These are phyloP conservation scores for Hylaea fasciaria DNA, from an alignment of 2,888 invertebrate genomes.

Conservation along the genomic window DNA sequence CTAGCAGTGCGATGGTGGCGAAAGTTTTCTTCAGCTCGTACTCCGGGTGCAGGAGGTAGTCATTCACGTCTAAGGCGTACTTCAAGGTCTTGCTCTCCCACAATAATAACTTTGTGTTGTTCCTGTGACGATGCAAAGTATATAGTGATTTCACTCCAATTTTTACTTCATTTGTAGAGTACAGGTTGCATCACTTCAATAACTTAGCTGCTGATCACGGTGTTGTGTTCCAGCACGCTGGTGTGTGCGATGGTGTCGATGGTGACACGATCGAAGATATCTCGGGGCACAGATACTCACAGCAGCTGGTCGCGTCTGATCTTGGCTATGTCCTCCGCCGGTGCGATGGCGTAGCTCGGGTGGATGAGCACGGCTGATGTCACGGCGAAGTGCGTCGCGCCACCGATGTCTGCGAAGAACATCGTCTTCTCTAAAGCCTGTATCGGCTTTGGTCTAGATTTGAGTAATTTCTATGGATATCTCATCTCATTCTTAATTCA, in stretches of 20 bases:
- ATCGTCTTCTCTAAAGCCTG: not conserved
- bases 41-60: constrained; percentile 64
- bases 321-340: constrained; percentile 65
- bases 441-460: too few species aligned
- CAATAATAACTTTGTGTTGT: constrained; percentile 64
- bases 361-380: constrained; percentile 62
- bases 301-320: constrained; percentile 47
- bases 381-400: constrained; percentile 53
- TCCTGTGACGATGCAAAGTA: constrained; percentile 45
- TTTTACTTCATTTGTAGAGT: too few species aligned
- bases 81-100: constrained; percentile 54
- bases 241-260: too few species aligned
- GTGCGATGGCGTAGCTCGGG: constrained; percentile 58
- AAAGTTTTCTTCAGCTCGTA: constrained; percentile 50
- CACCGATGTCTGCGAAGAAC: constrained; percentile 51
- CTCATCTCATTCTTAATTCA: too few species aligned
- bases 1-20: constrained; percentile 63
- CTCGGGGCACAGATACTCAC: constrained; percentile 44
- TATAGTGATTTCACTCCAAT: too few species aligned
- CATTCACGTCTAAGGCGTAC: constrained; percentile 53
- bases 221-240: too few species aligned
- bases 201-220: too few species aligned
- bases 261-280: not conserved
- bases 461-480: too few species aligned
- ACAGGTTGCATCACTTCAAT: too few species aligned